Evolutionary conservation across 2,888 invertebrate species (phyloP).

Genomic region (Parelbella ahira): DNA sequence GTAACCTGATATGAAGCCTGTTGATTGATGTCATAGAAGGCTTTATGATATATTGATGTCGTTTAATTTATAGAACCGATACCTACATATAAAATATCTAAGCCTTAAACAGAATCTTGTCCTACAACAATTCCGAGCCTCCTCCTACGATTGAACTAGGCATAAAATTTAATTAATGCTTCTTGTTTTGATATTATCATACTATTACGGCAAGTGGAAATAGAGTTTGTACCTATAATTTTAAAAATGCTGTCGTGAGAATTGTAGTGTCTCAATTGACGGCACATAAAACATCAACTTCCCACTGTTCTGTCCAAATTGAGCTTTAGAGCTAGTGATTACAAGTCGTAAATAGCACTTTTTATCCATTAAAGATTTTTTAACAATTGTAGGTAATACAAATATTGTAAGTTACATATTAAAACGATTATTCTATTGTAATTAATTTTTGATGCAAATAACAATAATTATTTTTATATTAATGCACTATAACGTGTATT

Average conservation of each 20-base stretch:
- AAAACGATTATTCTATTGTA: too few species aligned
- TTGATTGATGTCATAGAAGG: too few species aligned
- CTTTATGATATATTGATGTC: too few species aligned
- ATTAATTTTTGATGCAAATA: too few species aligned
- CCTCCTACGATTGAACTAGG: slow-evolving; percentile 53
- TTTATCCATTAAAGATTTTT: background rate
- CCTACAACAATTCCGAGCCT: slow-evolving; percentile 46
- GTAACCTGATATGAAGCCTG: too few species aligned
- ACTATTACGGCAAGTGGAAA: slow-evolving; percentile 41
- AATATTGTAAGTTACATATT: too few species aligned
- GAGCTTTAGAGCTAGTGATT: slow-evolving; percentile 7
- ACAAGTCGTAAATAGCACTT: slow-evolving; percentile 1
- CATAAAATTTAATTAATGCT: slow-evolving; percentile 60
- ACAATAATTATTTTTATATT: too few species aligned
- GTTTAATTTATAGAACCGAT: too few species aligned
- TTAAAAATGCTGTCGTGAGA: slow-evolving; percentile 17
- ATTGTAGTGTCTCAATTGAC: slow-evolving; percentile 13
- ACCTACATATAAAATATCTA: slow-evolving; percentile 30
- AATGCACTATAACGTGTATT: too few species aligned
- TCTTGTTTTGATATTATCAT: slow-evolving; percentile 55
- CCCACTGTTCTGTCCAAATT: slow-evolving; percentile 18
- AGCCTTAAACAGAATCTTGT: slow-evolving; percentile 69
- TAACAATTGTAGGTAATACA: too few species aligned
- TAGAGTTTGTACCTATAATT: slow-evolving; percentile 11
- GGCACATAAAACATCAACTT: slow-evolving; percentile 10